These are phyloP conservation scores for Poecilia wingei DNA, from an alignment of 2,797 vertebrate species.

Conservation along the genomic window DNA sequence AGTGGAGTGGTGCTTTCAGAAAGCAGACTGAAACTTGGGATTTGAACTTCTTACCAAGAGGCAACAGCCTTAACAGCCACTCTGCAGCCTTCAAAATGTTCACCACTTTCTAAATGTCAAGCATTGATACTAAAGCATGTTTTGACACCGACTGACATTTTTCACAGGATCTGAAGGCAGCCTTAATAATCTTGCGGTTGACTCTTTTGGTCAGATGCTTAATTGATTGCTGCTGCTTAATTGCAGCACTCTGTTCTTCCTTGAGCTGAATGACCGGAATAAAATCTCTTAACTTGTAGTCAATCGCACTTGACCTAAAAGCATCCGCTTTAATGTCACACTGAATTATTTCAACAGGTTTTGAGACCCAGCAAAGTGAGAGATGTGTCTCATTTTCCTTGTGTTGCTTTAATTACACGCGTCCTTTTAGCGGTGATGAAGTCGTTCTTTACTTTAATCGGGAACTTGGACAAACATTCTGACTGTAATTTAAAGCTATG, in stretches of 20 bases:
- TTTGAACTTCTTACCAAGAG: not conserved
- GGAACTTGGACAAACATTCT: conserved; percentile 59
- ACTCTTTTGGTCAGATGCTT: conserved; percentile 24
- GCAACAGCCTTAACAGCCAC: not conserved
- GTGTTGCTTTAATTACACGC: conserved; percentile 43
- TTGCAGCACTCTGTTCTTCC: conserved; percentile 29
- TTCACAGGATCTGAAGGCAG: conserved; percentile 13
- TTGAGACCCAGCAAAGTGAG: conserved; percentile 1
- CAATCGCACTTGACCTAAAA: conserved; percentile 25
- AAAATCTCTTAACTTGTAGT: conserved; percentile 52
- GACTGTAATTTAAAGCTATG: conserved; percentile 51
- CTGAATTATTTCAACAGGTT: conserved; percentile 29
- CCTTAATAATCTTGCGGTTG: conserved; percentile 19
- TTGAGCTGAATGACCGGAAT: conserved; percentile 26
- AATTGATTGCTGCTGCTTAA: conserved; percentile 40
- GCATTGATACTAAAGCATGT: conserved; percentile 4
- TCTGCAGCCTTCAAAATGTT: conserved; percentile 3
- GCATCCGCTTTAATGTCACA: conserved; percentile 24
- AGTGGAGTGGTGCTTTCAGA: not conserved
- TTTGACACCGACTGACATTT: conserved; percentile 11
- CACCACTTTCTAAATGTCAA: conserved; percentile 10
- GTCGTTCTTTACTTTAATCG: conserved; percentile 29
- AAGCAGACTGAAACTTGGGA: not conserved
- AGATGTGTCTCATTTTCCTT: conserved; percentile 24
- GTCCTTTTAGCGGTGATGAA: conserved; percentile 50